Evolutionary conservation across 2,797 vertebrate species (phyloP), one percentile per base, ranked within the genome.

Genomic region (Amniataba percoides): DNA sequence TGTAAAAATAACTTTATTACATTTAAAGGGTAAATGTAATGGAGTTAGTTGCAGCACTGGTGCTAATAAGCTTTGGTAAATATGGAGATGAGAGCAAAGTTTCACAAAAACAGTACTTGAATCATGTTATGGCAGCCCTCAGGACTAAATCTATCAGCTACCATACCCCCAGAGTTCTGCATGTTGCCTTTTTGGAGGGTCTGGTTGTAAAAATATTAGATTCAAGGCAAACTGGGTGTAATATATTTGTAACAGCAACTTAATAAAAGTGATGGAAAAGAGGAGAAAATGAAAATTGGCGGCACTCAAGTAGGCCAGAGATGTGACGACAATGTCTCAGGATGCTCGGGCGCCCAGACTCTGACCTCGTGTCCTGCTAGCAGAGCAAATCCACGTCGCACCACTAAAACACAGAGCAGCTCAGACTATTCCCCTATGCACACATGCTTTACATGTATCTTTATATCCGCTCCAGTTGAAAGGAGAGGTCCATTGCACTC

Each of bases 391-490:
- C 39, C 27, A 21, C 52, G 65, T 27, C 56, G 57, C 34, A 5
- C 34, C 34, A 51, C 62, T 42, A 42, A 40, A 71, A 60, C 64
- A 56, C 49, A 58, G 21, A 81, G 45, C 45, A 64, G 19, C 72
- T 75, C 73, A 0, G 19, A 23, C 3, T 60, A 9, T 18, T 51
- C 62, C 71, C 55, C 40, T 43, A 51, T 56, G n/a, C 42, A 56
- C 65, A 85, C 36, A 57, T 13, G 52, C 52, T 77, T 61, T 76
- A 61, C 72, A 81, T 84, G 45, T 77, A 74, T 77, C 78, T 89
- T 72, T 70, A 71, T 59, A 61, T 49, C 57, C 18, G 68, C 67
- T 63, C 25, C 49, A 66, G 59, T 52, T 63, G 15, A 77, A 83
- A 74, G 43, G 36, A 85, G 53, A 83, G 40, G 21, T 39, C 66